Evolutionary conservation across 2,113 vertebrate species (phyloP), one percentile per base, ranked within the genome.

Genomic region (Centropristis striata): DNA sequence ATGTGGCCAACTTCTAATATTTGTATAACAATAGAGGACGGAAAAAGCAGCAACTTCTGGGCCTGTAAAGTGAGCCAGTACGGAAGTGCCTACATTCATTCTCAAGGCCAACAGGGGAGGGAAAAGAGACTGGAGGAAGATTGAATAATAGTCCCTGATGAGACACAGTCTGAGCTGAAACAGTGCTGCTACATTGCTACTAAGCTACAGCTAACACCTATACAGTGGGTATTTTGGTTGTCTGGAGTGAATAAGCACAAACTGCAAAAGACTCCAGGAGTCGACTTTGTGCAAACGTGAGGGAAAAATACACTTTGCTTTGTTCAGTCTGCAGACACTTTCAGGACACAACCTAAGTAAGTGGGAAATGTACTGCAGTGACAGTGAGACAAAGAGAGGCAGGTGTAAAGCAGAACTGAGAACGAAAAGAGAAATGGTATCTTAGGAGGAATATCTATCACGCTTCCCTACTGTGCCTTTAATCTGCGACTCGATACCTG

Each of bases 401-500:
- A 37, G 32, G 75, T 78, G 66, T 58, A 32, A 77, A 58, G 64
- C 44, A 36, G 28, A 27, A 70, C 49, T 68, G n/a, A 67, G 28
- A 67, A 80, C 25, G 41, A 73, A 55, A 64, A 41, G 53, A 51
- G 51, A 81, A 78, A 25, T 1, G 1, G 20, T 25, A 39, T n/a
- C 12, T 6, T 58, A 20, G 37, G 49, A 65, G 76, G 58, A 79
- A 70, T 64, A 75, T 75, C 54, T 57, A 21, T 70, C 60, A 58
- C 0, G 12, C 27, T 67, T 70, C 44, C 61, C 50, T 55, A 8
- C 64, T 50, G 23, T 46, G 16, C 42, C 53, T 81, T 83, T 74
- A 76, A 80, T 83, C 51, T 69, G 53, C 10, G 11, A 65, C 46
- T 66, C 68, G 46, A 37, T 59, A 72, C 54, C 54, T 65, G 63